These are phyloP conservation scores for Apis laboriosa DNA, from an alignment of 1,140 invertebrate species.

Conservation along the genomic window DNA sequence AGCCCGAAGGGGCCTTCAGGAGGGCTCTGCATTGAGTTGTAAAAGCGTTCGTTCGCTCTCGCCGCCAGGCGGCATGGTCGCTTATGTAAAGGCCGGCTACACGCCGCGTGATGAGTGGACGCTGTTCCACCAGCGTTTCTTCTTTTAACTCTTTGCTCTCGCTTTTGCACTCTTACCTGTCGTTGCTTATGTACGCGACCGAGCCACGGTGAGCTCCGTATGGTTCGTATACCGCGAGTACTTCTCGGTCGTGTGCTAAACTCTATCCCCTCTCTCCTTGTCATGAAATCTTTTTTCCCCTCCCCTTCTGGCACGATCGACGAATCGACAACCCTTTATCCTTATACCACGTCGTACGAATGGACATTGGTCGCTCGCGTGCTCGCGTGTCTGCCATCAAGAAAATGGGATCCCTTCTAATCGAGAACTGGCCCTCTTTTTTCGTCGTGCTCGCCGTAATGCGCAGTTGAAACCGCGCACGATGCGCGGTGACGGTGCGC, in stretches of 20 bases:
- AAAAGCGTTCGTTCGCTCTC: slow-evolving; percentile 79
- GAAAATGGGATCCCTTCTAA: not conserved
- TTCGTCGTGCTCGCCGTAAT: not conserved
- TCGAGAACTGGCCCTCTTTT: not conserved
- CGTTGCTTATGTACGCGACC: slow-evolving; percentile 59
- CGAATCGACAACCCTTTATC: slow-evolving; percentile 31
- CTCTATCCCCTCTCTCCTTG: not conserved
- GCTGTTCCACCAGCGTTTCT: slow-evolving; percentile 75
- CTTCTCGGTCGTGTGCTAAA: slow-evolving; percentile 19
- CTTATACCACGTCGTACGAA: slow-evolving; percentile 10
- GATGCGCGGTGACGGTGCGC: not conserved
- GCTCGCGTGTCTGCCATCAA: slow-evolving; percentile 37
- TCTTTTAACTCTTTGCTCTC: slow-evolving; percentile 76
- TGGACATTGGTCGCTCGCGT: slow-evolving; percentile 23
- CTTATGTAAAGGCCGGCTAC: slow-evolving; percentile 81
- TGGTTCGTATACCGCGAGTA: slow-evolving; percentile 55
- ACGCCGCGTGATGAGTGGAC: slow-evolving; percentile 81
- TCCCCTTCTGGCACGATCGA: slow-evolving; percentile 9
- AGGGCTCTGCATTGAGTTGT: slow-evolving; percentile 79
- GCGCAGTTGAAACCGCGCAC: not conserved
- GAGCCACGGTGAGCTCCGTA: not conserved
- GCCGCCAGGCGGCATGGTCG: slow-evolving; percentile 79
- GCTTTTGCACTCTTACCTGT: slow-evolving; percentile 68
- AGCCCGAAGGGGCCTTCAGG: slow-evolving; percentile 67
- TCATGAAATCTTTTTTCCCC: slow-evolving; percentile 16